phyloP scores from a whole-genome alignment of 2,888 invertebrate genomes.

The Halocaridina rubra region DNA sequence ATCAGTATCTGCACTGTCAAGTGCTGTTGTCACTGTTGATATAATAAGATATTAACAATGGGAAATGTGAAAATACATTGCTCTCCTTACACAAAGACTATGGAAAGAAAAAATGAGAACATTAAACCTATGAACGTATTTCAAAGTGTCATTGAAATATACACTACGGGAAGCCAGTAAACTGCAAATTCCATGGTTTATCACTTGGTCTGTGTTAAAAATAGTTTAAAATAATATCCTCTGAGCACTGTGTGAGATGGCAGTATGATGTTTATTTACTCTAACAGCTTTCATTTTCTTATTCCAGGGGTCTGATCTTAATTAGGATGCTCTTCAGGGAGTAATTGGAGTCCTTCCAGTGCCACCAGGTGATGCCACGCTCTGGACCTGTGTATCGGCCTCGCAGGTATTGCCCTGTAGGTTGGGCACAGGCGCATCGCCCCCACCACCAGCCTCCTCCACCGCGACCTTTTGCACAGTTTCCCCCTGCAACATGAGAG shows the following conservation, averaged over 20 bases:
- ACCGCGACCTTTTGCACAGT: slow-evolving; percentile 56
- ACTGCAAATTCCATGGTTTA: not conserved
- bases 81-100: not conserved
- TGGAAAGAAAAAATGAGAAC: not conserved
- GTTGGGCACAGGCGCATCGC: slow-evolving; percentile 62
- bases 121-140: not conserved
- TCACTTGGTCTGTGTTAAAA: too few relatives aligned
- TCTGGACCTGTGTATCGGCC: slow-evolving; percentile 59
- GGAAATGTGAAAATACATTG: too few relatives aligned
- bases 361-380: slow-evolving; percentile 63
- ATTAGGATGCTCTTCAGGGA: slow-evolving; percentile 59
- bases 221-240: too few relatives aligned
- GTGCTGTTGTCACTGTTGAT: not conserved
- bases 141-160: too few relatives aligned
- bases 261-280: too few relatives aligned
- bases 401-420: slow-evolving; percentile 60
- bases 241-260: not conserved
- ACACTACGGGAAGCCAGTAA: too few relatives aligned
- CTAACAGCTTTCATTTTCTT: slow-evolving; percentile 15
- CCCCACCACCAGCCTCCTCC: slow-evolving; percentile 64
- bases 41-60: not conserved
- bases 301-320: slow-evolving; percentile 59
- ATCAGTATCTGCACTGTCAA: too few relatives aligned
- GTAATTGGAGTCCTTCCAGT: slow-evolving; percentile 64
- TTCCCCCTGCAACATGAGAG: slow-evolving; percentile 53